Evolutionary conservation across 2,888 invertebrate genomes (phyloP).

Genomic region (Octonoba sinensis): DNA sequence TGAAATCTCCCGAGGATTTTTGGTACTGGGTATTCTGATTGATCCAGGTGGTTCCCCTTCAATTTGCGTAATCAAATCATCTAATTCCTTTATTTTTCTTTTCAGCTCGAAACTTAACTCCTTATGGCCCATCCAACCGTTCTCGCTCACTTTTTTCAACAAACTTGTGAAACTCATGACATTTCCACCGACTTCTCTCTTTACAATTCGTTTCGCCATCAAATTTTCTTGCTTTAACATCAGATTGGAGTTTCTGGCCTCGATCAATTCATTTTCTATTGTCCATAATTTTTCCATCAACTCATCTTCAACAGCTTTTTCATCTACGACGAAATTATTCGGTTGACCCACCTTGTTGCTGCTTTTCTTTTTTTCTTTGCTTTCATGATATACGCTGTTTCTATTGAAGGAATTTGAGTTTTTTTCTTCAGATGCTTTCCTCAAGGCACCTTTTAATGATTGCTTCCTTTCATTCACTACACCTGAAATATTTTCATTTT

Average conservation of each 20-base stretch:
- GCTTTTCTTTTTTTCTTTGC: neutral
- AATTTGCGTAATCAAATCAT: neutral
- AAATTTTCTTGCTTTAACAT: conserved; percentile 2
- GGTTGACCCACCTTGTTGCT: neutral
- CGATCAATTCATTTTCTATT: neutral
- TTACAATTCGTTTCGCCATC: conserved; percentile 3
- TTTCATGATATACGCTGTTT: neutral
- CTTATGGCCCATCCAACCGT: conserved; percentile 21
- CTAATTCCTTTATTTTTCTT: conserved; percentile 11
- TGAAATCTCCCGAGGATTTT: neutral
- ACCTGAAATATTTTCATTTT: too few relatives aligned
- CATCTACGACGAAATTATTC: too few relatives aligned
- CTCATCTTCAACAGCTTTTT: too few relatives aligned
- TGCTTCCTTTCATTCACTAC: too few relatives aligned
- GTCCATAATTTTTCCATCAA: neutral
- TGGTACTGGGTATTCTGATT: neutral
- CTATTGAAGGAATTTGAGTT: too few relatives aligned
- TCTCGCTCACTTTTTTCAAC: neutral
- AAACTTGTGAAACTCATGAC: conserved; percentile 2
- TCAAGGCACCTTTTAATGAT: too few relatives aligned
- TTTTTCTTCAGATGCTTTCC: too few relatives aligned
- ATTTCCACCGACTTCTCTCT: conserved; percentile 18
- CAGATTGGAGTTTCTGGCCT: conserved; percentile 13
- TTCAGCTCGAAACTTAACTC: conserved; percentile 7
- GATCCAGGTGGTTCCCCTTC: neutral